Conservation (phyloP, 2,113 vertebrate species). For the Larimichthys polyactis region DNA sequence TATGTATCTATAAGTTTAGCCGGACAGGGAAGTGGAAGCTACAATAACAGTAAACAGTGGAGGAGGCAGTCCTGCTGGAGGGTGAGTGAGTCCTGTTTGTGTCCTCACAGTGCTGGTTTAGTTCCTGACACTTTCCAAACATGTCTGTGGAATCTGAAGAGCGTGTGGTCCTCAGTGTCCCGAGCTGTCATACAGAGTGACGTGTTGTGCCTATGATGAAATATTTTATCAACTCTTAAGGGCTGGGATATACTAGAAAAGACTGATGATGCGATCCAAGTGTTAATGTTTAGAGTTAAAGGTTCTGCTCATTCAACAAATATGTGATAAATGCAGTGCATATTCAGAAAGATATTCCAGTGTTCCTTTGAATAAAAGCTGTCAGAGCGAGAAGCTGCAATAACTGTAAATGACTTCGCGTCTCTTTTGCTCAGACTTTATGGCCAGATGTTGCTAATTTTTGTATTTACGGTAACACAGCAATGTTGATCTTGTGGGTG, state of each 20-base stretch:
- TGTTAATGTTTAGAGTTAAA: neutral
- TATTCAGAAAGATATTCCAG: neutral
- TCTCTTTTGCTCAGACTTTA: neutral
- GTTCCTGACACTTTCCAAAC: neutral
- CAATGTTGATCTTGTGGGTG: neutral
- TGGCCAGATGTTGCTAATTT: neutral
- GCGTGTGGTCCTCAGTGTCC: too few relatives aligned
- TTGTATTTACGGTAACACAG: neutral
- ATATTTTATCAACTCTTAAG: neutral
- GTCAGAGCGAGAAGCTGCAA: neutral
- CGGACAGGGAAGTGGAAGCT: constrained; percentile 75
- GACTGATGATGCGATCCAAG: neutral
- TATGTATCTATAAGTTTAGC: constrained; percentile 89
- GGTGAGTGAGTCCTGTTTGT: constrained; percentile 79
- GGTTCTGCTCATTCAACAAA: neutral
- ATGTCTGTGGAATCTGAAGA: neutral
- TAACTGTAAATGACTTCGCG: too few relatives aligned
- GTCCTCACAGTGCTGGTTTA: neutral
- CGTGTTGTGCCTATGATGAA: neutral
- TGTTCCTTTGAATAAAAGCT: neutral
- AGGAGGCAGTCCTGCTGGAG: constrained; percentile 92
- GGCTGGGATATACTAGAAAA: neutral
- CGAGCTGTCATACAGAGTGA: neutral
- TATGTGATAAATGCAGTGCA: neutral
- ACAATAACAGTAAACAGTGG: constrained; percentile 89